phyloP scores from a whole-genome alignment of 2,113 vertebrate genomes.

The Ivindomyrus marchei region DNA sequence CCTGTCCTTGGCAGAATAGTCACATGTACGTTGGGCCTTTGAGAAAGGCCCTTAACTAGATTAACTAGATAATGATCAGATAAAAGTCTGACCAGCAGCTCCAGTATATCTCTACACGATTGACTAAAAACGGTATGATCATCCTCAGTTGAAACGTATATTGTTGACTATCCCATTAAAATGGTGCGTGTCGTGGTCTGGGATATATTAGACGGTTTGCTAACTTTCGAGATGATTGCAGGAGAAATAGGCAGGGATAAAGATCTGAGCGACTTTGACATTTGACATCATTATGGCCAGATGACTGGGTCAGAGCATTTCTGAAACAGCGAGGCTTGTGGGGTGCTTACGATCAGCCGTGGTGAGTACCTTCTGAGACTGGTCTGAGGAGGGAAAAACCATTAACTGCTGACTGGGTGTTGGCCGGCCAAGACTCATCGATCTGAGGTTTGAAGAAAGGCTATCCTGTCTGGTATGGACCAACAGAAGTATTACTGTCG shows the following conservation, averaged over 20 bases:
- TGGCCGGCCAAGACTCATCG: neutral
- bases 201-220: neutral
- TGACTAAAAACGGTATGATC: neutral
- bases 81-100: neutral
- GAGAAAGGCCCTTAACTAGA: neutral
- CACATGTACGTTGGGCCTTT: neutral
- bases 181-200: neutral
- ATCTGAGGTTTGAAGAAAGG: neutral
- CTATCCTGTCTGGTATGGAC: neutral
- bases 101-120: neutral
- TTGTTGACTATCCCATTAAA: neutral
- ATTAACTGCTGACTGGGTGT: neutral
- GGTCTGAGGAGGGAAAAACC: neutral
- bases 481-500: neutral
- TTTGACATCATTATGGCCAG: neutral
- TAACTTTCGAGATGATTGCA: neutral
- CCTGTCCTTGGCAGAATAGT: neutral
- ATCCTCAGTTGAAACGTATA: neutral
- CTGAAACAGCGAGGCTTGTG: neutral
- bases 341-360: neutral
- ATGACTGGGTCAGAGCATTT: neutral
- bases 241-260: neutral
- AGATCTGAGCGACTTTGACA: neutral
- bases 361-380: neutral
- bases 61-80: neutral